Conservation (phyloP, 2,113 vertebrate species). For the Triplophysa rosa region DNA sequence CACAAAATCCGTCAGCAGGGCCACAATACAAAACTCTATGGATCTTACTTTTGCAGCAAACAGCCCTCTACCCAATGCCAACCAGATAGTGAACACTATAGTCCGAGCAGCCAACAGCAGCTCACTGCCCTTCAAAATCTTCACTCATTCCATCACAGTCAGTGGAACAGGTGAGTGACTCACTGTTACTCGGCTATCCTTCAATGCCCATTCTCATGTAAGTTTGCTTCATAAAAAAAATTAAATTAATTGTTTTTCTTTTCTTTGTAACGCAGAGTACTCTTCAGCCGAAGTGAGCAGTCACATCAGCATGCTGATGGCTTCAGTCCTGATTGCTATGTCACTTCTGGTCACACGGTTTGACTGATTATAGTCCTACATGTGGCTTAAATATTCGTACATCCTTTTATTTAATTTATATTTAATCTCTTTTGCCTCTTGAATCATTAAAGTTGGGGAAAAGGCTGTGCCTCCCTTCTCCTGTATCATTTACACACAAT, state of each 20-base stretch:
- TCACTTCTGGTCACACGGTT: conserved; percentile 32
- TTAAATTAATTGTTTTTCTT: neutral
- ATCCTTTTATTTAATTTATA: too few species aligned
- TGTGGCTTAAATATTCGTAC: too few species aligned
- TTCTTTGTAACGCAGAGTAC: conserved; percentile 22
- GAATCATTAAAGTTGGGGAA: too few species aligned
- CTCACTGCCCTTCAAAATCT: conserved; percentile 39
- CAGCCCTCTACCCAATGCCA: neutral
- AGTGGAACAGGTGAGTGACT: conserved; percentile 39
- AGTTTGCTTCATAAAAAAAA: neutral
- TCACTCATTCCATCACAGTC: conserved; percentile 5
- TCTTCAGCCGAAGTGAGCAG: conserved; percentile 20
- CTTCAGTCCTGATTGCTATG: conserved; percentile 23
- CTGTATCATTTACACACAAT: too few species aligned
- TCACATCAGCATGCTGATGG: conserved; percentile 20
- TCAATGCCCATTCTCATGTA: neutral
- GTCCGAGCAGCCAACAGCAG: conserved; percentile 36
- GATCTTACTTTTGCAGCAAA: neutral
- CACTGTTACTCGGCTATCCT: too few species aligned
- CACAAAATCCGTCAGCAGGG: rapidly evolving
- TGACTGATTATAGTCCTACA: conserved; percentile 9
- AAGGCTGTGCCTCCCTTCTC: too few species aligned
- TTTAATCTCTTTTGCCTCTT: too few species aligned
- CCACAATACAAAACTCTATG: conserved; percentile 20
- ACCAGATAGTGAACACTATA: conserved; percentile 31